Base-by-base conservation (phyloP, 2,888 invertebrate genomes). In the Peribatodes rhomboidaria region DNA sequence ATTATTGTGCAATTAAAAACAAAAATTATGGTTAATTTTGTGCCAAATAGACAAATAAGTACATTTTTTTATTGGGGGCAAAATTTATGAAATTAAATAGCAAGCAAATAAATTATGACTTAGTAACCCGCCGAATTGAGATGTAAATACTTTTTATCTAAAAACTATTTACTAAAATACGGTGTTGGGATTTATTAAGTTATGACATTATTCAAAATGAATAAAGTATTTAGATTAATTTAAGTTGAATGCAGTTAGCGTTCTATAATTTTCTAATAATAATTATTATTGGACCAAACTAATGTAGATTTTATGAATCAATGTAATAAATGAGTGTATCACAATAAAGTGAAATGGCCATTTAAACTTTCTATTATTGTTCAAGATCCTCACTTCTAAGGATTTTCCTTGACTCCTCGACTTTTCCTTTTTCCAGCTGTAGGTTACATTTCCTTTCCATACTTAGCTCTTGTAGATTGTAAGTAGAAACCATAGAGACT, bases 41-140 rank as follows among this genome's bases (percentile, higher is more conserved):
- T 93, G 89, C 91, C 92, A 90, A 92, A 93, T 92, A 92, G 92
- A 93, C 83, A 58, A 74, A 64, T 76, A 73, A 83, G 14, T 52
- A 41, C 22, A 50, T 60, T 68, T 70, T 71, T 91, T 93, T 92
- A 92, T 93, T 92, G 69, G 92, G 90, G 85, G 81, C 92, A 92
- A 88, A 91, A 91, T 92, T 88, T 80, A 71, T 77, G 69, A 79
- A 79, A 81, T 79, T 83, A 78, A 37, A 18, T 81, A 76, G 61
- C 71, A 71, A 71, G 67, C 64, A 68, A 73, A 71, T 71, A 54
- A 81, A 83, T 75, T 71, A 73, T 72, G 62, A 72, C 67, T 71
- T 46, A 67, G 72, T 74, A 75, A 75, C 86, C 88, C 86, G 88
- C 87, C 88, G 87, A 65, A 52, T 31, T 47, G 14, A 46, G 20